These are phyloP conservation scores for Phalanger gymnotis DNA, from an alignment of 2,797 vertebrate species.

Conservation along the genomic window DNA sequence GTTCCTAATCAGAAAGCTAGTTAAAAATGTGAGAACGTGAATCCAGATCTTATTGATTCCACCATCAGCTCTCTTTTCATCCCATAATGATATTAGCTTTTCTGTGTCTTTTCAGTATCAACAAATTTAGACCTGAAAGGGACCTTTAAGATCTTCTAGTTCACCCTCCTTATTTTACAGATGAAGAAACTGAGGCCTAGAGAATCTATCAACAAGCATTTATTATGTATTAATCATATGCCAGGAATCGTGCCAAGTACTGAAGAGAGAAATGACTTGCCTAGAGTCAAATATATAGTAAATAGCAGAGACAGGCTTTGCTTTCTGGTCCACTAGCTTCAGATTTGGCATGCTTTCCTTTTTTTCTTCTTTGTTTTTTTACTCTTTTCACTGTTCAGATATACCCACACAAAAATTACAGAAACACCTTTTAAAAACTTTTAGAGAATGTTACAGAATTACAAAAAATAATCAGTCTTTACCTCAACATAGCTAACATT, in stretches of 20 bases:
- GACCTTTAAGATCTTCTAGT: background rate
- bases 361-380: background rate
- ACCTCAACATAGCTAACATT: slow-evolving; percentile 8
- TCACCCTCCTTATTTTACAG: background rate
- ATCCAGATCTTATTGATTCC: background rate
- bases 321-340: background rate
- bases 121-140: background rate
- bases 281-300: background rate
- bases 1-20: background rate
- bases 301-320: background rate
- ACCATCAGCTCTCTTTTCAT: background rate
- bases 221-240: background rate
- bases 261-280: background rate
- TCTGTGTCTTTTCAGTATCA: background rate
- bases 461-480: slow-evolving; percentile 24
- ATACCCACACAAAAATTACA: background rate
- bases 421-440: background rate
- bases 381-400: background rate
- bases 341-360: background rate
- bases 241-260: background rate
- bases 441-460: slow-evolving; percentile 6
- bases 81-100: background rate
- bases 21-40: background rate
- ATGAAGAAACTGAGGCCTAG: background rate
- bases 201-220: background rate